phyloP scores from a whole-genome alignment of 2,888 invertebrate genomes.

The Drosophila prostipennis region DNA sequence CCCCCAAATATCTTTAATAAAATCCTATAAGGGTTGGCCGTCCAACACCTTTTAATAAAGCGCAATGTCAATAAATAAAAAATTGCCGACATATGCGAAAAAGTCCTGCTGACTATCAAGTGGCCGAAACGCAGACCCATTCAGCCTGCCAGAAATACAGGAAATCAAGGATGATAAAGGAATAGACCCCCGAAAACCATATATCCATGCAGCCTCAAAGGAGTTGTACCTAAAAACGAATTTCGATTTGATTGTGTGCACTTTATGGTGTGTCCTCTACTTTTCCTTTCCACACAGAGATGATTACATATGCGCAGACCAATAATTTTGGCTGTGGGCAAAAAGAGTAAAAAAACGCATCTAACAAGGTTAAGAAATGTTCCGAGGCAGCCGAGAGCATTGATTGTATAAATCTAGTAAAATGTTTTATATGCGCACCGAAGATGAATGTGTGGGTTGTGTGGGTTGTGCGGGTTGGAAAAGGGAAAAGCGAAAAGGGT shows the following conservation, averaged over 20 bases:
- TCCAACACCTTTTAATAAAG: conserved; percentile 66
- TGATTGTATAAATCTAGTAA: conserved; percentile 71
- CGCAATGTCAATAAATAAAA: conserved; percentile 75
- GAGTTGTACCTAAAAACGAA: conserved; percentile 59
- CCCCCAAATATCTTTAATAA: background rate
- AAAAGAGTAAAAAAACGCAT: conserved; percentile 49
- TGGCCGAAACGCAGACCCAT: background rate
- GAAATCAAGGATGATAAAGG: background rate
- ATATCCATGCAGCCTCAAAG: conserved; percentile 17
- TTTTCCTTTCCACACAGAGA: conserved; percentile 43
- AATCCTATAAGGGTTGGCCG: conserved; percentile 1
- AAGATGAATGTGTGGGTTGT: conserved; percentile 32
- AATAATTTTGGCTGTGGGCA: conserved; percentile 70
- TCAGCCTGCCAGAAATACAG: conserved; percentile 3
- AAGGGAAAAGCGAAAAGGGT: conserved; percentile 55
- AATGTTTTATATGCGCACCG: conserved; percentile 72
- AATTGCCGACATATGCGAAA: conserved; percentile 80
- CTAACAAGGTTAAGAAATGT: conserved; percentile 80
- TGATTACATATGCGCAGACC: conserved; percentile 82
- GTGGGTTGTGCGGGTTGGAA: conserved; percentile 21
- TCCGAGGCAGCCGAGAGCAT: conserved; percentile 49
- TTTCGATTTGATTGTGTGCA: conserved; percentile 76
- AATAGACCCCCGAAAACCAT: background rate
- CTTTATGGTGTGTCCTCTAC: conserved; percentile 66
- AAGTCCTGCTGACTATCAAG: conserved; percentile 25